A percentile compares a stretch with the other conserved stretches of the same genome.
These are phyloP conservation scores for Xestia c-nigrum DNA, from an alignment of 2,888 invertebrate genomes.

Conservation along the genomic window DNA sequence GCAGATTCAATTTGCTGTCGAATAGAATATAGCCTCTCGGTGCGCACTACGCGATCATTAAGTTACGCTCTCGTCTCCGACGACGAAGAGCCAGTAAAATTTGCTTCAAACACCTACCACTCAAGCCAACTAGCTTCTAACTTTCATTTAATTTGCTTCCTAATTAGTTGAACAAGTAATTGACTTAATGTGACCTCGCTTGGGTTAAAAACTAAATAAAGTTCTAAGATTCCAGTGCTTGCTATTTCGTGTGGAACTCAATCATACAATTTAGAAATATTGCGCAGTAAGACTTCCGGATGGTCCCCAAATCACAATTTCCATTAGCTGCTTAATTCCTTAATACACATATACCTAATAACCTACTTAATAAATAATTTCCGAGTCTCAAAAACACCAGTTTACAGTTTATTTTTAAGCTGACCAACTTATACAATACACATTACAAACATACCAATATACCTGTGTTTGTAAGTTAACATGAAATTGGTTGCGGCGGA, in stretches of 20 bases:
- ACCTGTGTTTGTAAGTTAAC: slow-evolving; percentile 63
- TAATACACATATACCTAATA: background rate
- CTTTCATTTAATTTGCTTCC: slow-evolving; percentile 72
- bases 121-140: slow-evolving; percentile 70
- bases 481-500: slow-evolving; percentile 81
- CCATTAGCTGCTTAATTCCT: background rate
- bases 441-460: slow-evolving; percentile 42
- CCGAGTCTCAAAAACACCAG: slow-evolving; percentile 2
- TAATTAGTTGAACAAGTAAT: slow-evolving; percentile 67
- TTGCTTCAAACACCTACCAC: slow-evolving; percentile 78
- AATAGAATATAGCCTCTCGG: slow-evolving; percentile 87
- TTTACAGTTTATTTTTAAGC: slow-evolving; percentile 14
- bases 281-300: background rate
- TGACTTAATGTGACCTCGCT: slow-evolving; percentile 64
- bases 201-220: slow-evolving; percentile 51
- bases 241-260: background rate
- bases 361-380: slow-evolving; percentile 5
- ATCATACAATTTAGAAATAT: background rate
- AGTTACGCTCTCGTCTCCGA: slow-evolving; percentile 82
- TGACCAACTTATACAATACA: slow-evolving; percentile 19
- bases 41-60: slow-evolving; percentile 87
- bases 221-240: slow-evolving; percentile 24
- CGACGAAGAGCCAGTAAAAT: slow-evolving; percentile 74
- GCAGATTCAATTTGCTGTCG: slow-evolving; percentile 88
- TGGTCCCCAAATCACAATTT: slow-evolving; percentile 7